Conservation (phyloP, 2,888 invertebrate species). For the Thereva nobilitata region DNA sequence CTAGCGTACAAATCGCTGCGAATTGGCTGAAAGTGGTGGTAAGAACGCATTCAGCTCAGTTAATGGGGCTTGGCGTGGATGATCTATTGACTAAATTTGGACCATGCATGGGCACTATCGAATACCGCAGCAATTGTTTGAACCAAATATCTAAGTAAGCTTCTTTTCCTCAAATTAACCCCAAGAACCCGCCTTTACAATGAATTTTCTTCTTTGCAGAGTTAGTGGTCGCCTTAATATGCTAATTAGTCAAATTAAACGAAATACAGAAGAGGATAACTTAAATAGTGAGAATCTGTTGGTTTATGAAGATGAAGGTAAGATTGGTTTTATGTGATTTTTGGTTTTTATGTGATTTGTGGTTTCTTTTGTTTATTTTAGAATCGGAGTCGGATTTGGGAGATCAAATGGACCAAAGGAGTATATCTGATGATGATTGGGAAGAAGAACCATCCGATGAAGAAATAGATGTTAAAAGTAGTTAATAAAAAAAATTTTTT, state of each 20-base stretch:
- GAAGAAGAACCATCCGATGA: conserved; percentile 48
- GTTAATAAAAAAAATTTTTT: conserved; percentile 13
- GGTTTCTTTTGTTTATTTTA: conserved; percentile 14
- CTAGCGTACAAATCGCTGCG: conserved; percentile 52
- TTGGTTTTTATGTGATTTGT: conserved; percentile 3
- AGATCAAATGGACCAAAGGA: conserved; percentile 44
- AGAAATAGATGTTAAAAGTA: conserved; percentile 44
- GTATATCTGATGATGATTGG: conserved; percentile 48
- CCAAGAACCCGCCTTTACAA: background rate
- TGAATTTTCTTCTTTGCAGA: conserved; percentile 45
- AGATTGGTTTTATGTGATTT: conserved; percentile 2
- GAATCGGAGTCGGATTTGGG: conserved; percentile 48
- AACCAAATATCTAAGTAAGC: conserved; percentile 53
- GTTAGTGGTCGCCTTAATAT: conserved; percentile 54
- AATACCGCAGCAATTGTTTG: conserved; percentile 54
- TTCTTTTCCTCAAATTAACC: background rate
- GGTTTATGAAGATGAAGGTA: conserved; percentile 53
- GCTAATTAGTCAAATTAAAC: conserved; percentile 55
- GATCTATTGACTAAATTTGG: conserved; percentile 54
- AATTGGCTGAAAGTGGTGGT: conserved; percentile 53
- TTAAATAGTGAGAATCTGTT: conserved; percentile 51
- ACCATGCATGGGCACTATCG: conserved; percentile 56
- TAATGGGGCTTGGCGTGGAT: conserved; percentile 54
- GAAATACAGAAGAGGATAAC: conserved; percentile 50
- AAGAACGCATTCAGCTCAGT: conserved; percentile 54